These are phyloP conservation scores for Kryptolebias ocellatus DNA, from an alignment of 2,797 vertebrate species.

Conservation along the genomic window DNA sequence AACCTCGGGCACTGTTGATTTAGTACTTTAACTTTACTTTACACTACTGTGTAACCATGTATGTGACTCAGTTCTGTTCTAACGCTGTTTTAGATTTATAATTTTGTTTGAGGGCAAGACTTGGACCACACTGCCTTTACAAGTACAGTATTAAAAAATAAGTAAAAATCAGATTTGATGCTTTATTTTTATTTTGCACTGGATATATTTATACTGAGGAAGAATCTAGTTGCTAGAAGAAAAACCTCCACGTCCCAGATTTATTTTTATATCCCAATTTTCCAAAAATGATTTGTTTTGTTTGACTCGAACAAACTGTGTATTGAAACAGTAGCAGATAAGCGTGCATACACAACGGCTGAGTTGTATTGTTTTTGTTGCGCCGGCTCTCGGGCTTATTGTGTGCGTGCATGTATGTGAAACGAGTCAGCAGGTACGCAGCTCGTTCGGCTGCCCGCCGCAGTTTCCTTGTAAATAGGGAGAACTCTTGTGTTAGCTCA, in stretches of 20 bases:
- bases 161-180: too few relatives aligned
- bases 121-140: too few relatives aligned
- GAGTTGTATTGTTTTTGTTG: neutral
- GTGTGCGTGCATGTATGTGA: constrained; percentile 12
- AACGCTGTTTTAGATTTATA: neutral
- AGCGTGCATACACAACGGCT: neutral
- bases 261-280: neutral
- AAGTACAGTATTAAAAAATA: too few relatives aligned
- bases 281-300: neutral
- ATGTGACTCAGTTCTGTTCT: neutral
- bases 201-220: neutral
- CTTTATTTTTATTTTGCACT: too few relatives aligned
- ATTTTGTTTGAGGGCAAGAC: too few relatives aligned
- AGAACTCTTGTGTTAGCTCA: constrained; percentile 62
- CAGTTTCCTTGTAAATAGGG: constrained; percentile 64
- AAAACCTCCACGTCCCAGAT: neutral
- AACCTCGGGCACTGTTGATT: neutral
- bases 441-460: constrained; percentile 48
- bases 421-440: constrained; percentile 46
- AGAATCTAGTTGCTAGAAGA: neutral
- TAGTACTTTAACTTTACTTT: neutral
- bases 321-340: neutral
- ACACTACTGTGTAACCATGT: too few relatives aligned
- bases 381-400: neutral
- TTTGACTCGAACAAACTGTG: neutral